Base-by-base conservation (phyloP, 2,797 vertebrate species). In the Lycodopsis pacificus region DNA sequence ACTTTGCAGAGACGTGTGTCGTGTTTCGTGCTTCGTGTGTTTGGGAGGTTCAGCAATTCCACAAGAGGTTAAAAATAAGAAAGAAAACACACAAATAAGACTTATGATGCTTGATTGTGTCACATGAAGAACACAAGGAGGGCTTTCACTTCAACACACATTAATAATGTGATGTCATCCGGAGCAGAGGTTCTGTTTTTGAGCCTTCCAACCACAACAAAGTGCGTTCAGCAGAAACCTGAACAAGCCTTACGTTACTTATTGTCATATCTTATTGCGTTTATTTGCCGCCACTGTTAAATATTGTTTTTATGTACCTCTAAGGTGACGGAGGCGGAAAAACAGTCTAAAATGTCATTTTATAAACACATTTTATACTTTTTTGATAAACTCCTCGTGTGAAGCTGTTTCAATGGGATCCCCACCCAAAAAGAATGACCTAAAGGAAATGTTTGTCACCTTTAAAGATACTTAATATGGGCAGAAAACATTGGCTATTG, bases 111-210 rank as follows among this genome's bases (percentile, higher is more conserved):
- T 68, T 78, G 79, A 82, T 81, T 79, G 44, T 30, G 83, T 38
- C 64, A 56, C 62, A 77, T 9, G 63, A 65, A 64, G 64, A 85
- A 78, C 59, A 80, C 65, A 62, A 65, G 49, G 68, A 76, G 58
- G 25, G 70, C 77, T 77, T 91, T 87, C 54, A 85, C 65, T 84
- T 82, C 71, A 83, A 84, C 22, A 40, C 73, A 34, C 84, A 91
- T 85, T 72, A 73, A 86, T 81, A 89, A 65, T 84, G 44, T 84
- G 85, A 86, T 53, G 71, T 78, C 72, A 84, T 48, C n/a, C 9
- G 0, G 56, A 78, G 62, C 63, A 57, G 34, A 80, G 44, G 54
- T 58, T 66, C 19, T n/a, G 49, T 70, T 65, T 80, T n/a, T 8
- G 2, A 62, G 10, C 11, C 2, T 61, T 82, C 74, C 80, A 80